Evolutionary conservation across 2,888 invertebrate species (phyloP).

Genomic region (Arrhopalites spinosus): DNA sequence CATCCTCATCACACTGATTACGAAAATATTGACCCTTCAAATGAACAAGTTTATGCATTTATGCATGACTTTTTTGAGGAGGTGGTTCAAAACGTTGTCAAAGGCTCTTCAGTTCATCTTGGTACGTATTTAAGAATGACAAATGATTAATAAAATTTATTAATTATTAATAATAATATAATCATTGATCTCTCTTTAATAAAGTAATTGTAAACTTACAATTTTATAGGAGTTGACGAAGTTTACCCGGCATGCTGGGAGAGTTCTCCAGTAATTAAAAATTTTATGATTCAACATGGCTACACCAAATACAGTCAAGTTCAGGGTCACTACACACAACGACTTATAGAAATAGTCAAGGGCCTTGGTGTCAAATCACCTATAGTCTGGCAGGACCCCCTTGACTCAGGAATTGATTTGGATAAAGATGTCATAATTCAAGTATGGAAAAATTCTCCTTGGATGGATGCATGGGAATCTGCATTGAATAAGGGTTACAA

Average conservation of each 20-base stretch:
- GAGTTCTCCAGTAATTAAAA: slow-evolving; percentile 63
- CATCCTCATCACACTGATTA: slow-evolving; percentile 69
- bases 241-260: slow-evolving; percentile 52
- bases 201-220: no score
- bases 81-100: slow-evolving; percentile 68
- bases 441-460: slow-evolving; percentile 70
- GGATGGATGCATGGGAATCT: slow-evolving; percentile 41
- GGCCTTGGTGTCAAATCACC: slow-evolving; percentile 63
- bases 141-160: slow-evolving; percentile 17
- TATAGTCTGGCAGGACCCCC: slow-evolving; percentile 87
- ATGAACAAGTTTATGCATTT: slow-evolving; percentile 70
- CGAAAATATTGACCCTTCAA: slow-evolving; percentile 82
- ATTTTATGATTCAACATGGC: slow-evolving; percentile 66
- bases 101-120: slow-evolving; percentile 80
- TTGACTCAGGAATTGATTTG: slow-evolving; percentile 70
- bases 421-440: slow-evolving; percentile 74
- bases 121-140: slow-evolving; percentile 80
- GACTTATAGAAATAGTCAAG: slow-evolving; percentile 64
- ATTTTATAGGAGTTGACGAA: slow-evolving; percentile 70
- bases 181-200: no score
- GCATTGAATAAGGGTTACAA: slow-evolving; percentile 67
- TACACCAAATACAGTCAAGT: slow-evolving; percentile 64
- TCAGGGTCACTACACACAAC: slow-evolving; percentile 70
- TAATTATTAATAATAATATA: no score
- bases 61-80: slow-evolving; percentile 73